These are phyloP conservation scores for Lophius americanus DNA, from an alignment of 2,797 vertebrate species.

Conservation along the genomic window DNA sequence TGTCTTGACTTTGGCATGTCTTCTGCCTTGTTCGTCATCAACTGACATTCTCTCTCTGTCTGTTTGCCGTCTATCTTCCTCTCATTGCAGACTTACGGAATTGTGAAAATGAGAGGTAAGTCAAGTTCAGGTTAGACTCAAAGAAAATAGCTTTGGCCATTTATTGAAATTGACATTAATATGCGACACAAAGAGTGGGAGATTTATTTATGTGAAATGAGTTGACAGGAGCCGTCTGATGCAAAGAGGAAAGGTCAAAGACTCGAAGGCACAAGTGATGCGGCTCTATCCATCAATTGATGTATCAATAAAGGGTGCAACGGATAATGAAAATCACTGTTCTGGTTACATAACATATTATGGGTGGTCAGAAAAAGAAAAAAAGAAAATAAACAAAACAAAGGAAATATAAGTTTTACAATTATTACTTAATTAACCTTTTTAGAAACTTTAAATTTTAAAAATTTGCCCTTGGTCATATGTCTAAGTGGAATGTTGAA, in stretches of 20 bases:
- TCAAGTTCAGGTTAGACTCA: slow-evolving; percentile 15
- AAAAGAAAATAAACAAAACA: too few species aligned
- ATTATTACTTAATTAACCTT: too few species aligned
- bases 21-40: neutral
- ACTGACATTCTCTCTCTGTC: neutral
- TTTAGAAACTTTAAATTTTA: too few species aligned
- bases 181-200: slow-evolving; percentile 36
- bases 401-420: too few species aligned
- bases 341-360: too few species aligned
- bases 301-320: too few species aligned
- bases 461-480: too few species aligned
- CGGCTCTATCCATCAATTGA: too few species aligned
- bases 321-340: too few species aligned
- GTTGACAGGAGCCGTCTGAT: slow-evolving; percentile 33
- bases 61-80: slow-evolving; percentile 15
- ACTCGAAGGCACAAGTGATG: slow-evolving; percentile 8
- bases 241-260: slow-evolving; percentile 20
- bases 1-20: slow-evolving; percentile 20
- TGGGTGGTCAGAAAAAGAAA: too few species aligned
- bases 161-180: slow-evolving; percentile 39
- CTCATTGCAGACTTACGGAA: slow-evolving; percentile 3
- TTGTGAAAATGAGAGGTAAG: slow-evolving; percentile 10
- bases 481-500: too few species aligned
- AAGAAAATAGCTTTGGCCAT: slow-evolving; percentile 6
- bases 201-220: slow-evolving; percentile 51